Evolutionary conservation across 2,113 vertebrate species (phyloP), one percentile per base, ranked within the genome.

Genomic region (Nerophis lumbriciformis): DNA sequence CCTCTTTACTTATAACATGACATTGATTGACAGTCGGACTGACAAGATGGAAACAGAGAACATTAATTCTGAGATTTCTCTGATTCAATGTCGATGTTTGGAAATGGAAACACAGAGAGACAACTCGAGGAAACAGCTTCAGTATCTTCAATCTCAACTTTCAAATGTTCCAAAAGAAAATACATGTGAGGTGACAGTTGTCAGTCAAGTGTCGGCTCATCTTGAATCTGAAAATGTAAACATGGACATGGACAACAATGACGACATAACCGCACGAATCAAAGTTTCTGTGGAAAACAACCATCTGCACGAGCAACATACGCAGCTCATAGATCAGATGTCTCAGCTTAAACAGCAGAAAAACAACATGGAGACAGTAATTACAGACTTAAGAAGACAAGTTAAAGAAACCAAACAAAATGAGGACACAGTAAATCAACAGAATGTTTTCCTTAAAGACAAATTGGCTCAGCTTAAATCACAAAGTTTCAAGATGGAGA

Each of bases 71-170:
- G 54, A 42, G 55, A 42, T 57, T 39, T 9, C 55, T 12, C 5
- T 57, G 55, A 38, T 57, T 14, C 38, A 57, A 42, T 44, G 55
- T 57, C 55, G 55, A 6, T 57, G 55, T 21, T 1, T 57, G 37
- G 55, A 57, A n/a, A 42, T 57, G 55, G 55, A 57, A 57, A 45
- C 55, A 6, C 55, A 19, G 16, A 3, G 44, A 13, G 55, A 57
- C 36, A 42, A 21, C 55, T 19, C 8, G 16, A 39, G 11, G 39
- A 42, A 16, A 7, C 55, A 44, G 16, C 9, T 42, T 16, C 38
- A 28, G 28, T 28, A 53, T 13, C 28, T 35, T 35, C 11, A 35
- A 36, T 14, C 38, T 13, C 55, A 57, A 13, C 55, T 57, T 21
- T 21, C 9, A 53, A 36, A 53, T 21, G 8, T 53, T 6, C 13